Percentiles rank a stretch among this genome's conserved stretches.
Conservation (phyloP, 1,140 invertebrate species). For the Lerema accius region DNA sequence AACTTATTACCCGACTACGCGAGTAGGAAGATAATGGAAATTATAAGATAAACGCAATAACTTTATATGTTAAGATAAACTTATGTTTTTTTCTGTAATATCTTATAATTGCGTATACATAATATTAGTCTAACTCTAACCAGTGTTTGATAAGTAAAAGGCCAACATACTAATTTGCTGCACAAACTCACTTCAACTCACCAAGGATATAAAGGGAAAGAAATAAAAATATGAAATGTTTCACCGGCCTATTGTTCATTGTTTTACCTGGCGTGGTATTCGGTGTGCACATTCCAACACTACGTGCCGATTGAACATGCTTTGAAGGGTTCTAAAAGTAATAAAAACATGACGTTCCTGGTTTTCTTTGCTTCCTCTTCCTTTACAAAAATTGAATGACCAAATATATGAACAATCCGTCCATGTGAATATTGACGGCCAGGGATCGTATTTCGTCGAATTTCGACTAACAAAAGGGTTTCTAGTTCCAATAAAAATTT, state of each 20-base stretch:
- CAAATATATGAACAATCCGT: background rate
- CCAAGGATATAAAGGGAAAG: background rate
- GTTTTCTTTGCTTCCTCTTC: background rate
- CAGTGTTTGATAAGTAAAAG: too few species aligned
- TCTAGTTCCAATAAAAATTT: too few species aligned
- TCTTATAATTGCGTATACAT: too few species aligned
- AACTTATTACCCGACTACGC: too few species aligned
- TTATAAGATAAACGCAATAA: too few species aligned
- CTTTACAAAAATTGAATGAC: background rate
- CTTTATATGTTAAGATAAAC: too few species aligned
- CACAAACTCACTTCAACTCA: background rate
- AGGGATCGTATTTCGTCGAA: too few species aligned
- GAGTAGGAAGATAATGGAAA: too few species aligned
- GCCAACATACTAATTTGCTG: background rate
- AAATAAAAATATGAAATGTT: background rate
- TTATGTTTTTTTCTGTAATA: too few species aligned
- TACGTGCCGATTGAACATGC: slow-evolving; percentile 21
- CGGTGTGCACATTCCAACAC: slow-evolving; percentile 17
- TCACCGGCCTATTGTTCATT: slow-evolving; percentile 13
- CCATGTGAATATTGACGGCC: too few species aligned
- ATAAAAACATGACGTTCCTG: slow-evolving; percentile 5
- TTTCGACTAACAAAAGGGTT: too few species aligned
- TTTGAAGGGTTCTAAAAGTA: slow-evolving; percentile 5
- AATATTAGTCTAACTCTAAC: too few species aligned
- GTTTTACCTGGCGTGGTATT: slow-evolving; percentile 18